Evolutionary conservation across 2,113 vertebrate genomes (phyloP), one percentile per base, ranked within the genome.

Genomic region (Garra rufa): DNA sequence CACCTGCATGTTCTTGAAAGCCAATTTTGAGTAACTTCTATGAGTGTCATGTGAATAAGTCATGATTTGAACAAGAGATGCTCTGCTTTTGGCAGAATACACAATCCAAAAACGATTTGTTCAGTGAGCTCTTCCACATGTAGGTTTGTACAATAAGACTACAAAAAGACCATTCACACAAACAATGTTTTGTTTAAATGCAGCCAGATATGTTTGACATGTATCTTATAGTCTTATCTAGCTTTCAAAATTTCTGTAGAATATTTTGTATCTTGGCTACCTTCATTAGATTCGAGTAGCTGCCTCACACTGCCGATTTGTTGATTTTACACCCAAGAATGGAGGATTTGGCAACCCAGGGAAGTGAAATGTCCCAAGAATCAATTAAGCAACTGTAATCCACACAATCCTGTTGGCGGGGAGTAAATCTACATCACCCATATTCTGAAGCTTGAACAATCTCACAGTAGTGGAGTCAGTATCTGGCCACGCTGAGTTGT

Each of bases 341-440:
- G 24, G 19, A 67, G 7, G 44, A 82, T 26, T 80, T 70, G 30
- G 75, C 75, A 52, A 75, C 21, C 15, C 44, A 67, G 59, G 11
- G 21, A 48, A 65, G 19, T 48, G n/a, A 76, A 74, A 76, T 44
- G 79, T 76, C 69, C 67, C 50, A 71, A 44, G 30, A 85, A 69
- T 80, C 81, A 71, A 61, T 85, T 77, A 74, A 69, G 55, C 41
- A 76, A 44, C 77, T 44, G 44, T 82, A 70, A 82, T 81, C 78
- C 26, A 81, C 61, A 30, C 21, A 81, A 46, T 79, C 77, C 57
- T 65, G 26, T 48, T 67, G 26, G 57, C 9, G 3, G 14, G 43
- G 44, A 71, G 24, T 89, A 85, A 80, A 67, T 88, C 67, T 0
- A 77, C 65, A 84, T 65, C 89, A 91, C 88, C 85, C 88, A 87